Conservation (phyloP, 1,140 invertebrate species). For the Battus philenor region DNA sequence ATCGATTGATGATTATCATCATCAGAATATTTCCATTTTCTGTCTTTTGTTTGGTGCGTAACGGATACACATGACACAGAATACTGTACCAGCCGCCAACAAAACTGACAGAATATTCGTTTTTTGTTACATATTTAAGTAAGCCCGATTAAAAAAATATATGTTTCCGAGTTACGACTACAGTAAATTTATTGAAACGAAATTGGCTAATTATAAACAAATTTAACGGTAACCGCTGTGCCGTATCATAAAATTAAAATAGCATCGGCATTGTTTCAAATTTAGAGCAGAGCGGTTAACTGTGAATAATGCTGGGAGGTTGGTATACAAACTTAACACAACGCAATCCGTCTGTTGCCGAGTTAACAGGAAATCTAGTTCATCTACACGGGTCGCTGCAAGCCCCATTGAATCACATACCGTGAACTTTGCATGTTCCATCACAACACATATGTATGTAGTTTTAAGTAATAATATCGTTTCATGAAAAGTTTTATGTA, state of each 20-base stretch:
- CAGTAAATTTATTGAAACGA: slow-evolving; percentile 6
- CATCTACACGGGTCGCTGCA: slow-evolving; percentile 51
- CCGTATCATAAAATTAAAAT: slow-evolving; percentile 15
- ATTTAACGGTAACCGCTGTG: slow-evolving; percentile 11
- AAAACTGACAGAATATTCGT: no score
- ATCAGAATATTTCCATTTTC: no score
- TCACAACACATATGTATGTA: slow-evolving; percentile 16
- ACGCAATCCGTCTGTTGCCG: slow-evolving; percentile 17
- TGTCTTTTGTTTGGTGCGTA: no score
- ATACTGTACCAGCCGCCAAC: no score
- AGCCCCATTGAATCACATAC: slow-evolving; percentile 36
- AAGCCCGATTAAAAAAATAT: no score
- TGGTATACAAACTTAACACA: slow-evolving; percentile 19
- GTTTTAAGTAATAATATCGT: no score
- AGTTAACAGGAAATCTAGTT: slow-evolving; percentile 50
- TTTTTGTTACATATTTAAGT: no score
- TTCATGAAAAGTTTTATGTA: no score
- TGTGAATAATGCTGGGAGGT: slow-evolving; percentile 34
- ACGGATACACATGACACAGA: no score
- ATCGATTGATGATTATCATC: no score
- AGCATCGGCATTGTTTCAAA: slow-evolving; percentile 34
- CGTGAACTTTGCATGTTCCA: slow-evolving; percentile 36
- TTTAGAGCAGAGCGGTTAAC: slow-evolving; percentile 44
- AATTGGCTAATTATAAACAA: slow-evolving; percentile 12
- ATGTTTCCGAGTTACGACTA: no score